A percentile compares a stretch with the other conserved stretches of the same genome.
Evolutionary conservation across 1,140 invertebrate genomes (phyloP).

Genomic region (Hetaerina americana): DNA sequence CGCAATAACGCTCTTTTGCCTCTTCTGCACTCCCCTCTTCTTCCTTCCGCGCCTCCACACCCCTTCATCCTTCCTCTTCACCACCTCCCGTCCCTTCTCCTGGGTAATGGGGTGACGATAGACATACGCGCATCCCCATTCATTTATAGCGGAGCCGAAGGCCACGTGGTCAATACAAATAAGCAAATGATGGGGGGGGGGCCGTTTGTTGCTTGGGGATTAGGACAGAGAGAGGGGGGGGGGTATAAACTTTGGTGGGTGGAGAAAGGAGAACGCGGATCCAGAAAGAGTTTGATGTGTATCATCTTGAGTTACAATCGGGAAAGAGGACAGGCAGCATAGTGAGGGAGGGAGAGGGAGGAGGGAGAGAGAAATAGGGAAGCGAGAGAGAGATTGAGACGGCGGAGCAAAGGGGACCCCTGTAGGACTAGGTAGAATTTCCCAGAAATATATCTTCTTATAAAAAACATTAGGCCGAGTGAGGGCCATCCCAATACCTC

Average conservation of each 20-base stretch:
- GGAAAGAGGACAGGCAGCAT: too few species aligned
- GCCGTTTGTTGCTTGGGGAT: background rate
- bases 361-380: too few species aligned
- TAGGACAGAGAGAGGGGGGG: background rate
- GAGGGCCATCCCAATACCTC: background rate
- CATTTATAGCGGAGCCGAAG: background rate
- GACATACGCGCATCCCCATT: background rate
- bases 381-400: too few species aligned
- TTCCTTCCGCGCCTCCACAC: too few species aligned
- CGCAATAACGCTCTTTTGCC: too few species aligned
- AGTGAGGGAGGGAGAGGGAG: too few species aligned
- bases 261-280: background rate
- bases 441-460: background rate
- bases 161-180: background rate
- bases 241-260: too few species aligned
- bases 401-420: background rate
- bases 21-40: too few species aligned
- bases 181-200: background rate
- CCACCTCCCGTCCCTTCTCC: too few species aligned
- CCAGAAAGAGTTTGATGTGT: background rate
- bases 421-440: too few species aligned
- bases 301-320: background rate
- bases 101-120: background rate
- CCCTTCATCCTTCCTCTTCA: too few species aligned
- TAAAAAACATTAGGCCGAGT: background rate